These are phyloP conservation scores for Brachionus koreanus DNA, from an alignment of 1,140 invertebrate genomes.

Conservation along the genomic window DNA sequence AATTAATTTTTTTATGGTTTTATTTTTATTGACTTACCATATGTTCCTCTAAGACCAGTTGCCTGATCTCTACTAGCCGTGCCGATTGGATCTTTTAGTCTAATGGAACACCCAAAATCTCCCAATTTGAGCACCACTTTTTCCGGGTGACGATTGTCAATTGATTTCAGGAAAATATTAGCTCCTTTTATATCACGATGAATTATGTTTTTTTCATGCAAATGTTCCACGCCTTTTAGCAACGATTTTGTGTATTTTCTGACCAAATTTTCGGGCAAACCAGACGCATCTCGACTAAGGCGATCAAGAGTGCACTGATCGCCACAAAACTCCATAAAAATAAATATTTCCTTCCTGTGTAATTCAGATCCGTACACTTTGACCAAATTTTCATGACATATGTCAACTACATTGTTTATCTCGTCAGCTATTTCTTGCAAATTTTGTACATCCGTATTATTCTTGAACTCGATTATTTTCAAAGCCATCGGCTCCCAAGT, in stretches of 20 bases:
- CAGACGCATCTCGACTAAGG: constrained; percentile 10
- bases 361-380: constrained; percentile 35
- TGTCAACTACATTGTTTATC: constrained; percentile 33
- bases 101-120: constrained; percentile 58
- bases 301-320: constrained; percentile 35
- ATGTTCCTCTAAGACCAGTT: constrained; percentile 27
- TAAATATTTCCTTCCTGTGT: constrained; percentile 38
- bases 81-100: constrained; percentile 55
- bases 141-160: constrained; percentile 17
- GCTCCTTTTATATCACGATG: constrained; percentile 82
- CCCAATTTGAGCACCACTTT: constrained; percentile 45
- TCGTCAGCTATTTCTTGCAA: constrained; percentile 12
- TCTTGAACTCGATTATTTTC: constrained; percentile 2
- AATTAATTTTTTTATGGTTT: too few relatives aligned
- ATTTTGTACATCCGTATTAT: background rate
- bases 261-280: constrained; percentile 19
- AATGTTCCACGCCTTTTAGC: constrained; percentile 33
- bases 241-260: constrained; percentile 30
- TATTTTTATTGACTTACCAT: background rate
- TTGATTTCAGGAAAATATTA: constrained; percentile 47
- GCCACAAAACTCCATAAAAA: constrained; percentile 43
- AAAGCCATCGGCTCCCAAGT: constrained; percentile 14
- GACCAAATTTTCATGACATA: constrained; percentile 42
- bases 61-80: constrained; percentile 48
- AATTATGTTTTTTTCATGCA: constrained; percentile 95